Evolutionary conservation across 2,113 vertebrate genomes (phyloP), one percentile per base, ranked within the genome.

Genomic region (Halcyon senegalensis): DNA sequence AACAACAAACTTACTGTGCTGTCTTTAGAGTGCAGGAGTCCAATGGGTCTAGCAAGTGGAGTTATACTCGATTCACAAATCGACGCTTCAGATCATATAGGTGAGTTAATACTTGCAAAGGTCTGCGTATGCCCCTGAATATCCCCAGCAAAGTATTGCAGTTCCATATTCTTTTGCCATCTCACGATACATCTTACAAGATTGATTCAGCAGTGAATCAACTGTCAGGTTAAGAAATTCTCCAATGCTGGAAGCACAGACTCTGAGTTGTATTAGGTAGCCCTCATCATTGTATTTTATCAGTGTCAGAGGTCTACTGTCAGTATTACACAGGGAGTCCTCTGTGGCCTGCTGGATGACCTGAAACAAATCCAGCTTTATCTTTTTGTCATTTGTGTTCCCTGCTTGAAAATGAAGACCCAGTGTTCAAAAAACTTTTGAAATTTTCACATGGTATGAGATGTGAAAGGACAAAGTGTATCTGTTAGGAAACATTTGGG

Each of bases 21-120:
- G 64, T 80, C 91, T 89, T 30, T 70, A 99, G 99, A 97, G 6
- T 99, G 99, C 95, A 97, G 92, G 74, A 98, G 98, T 96, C 98
- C 99, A 5, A 97, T 99, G 98, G 99, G 99, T 75, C 95, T 99
- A 17, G 96, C 87, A 69, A 99, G 98, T 66, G 98, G 98, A 86
- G 92, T 98, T 66, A 96, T 99, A 88, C 96, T 98, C 5, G 98
- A 99, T 78, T 83, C 96, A 0, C 99, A 99, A 75, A 98, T 99
- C 17, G 97, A 94, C 35, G 99, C 99, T 41, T 98, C 97, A 23
- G 86, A 97, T 81, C 93, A 98, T 27, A 89, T 98, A 97, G 97
- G 99, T 99, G 98, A 94, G 95, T 87, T 75, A 50, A 43, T 67
- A 28, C 55, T 79, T 92, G 23, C 53, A 87, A 80, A 91, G 24